A percentile compares a stretch with the other conserved stretches of the same genome.
These are phyloP conservation scores for Orchesellides sinensis DNA, from an alignment of 2,888 invertebrate genomes.

Conservation along the genomic window DNA sequence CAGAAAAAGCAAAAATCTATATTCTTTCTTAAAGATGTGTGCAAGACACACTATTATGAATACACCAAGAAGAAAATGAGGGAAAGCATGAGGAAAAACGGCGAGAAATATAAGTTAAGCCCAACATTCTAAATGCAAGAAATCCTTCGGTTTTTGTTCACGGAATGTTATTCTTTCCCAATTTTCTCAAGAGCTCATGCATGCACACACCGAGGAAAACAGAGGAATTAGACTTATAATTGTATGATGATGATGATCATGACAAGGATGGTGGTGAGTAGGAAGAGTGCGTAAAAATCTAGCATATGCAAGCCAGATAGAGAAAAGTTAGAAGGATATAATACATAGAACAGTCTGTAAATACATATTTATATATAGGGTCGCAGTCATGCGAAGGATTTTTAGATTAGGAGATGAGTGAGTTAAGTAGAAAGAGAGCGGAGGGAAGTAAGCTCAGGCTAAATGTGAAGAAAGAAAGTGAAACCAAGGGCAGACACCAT, in stretches of 20 bases:
- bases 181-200: constrained; percentile 62
- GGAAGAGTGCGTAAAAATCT: not conserved
- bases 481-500: constrained; percentile 52
- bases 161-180: constrained; percentile 57
- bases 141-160: constrained; percentile 44
- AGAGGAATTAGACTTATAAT: constrained; percentile 49
- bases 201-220: constrained; percentile 38
- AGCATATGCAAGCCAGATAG: no score
- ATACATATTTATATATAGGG: not conserved
- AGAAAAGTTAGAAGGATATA: no score
- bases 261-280: constrained; percentile 20
- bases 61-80: constrained; percentile 31
- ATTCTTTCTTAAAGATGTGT: not conserved
- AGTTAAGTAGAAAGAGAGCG: constrained; percentile 25
- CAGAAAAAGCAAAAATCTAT: constrained; percentile 13
- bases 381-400: constrained; percentile 54
- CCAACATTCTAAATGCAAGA: constrained; percentile 37
- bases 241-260: constrained; percentile 44
- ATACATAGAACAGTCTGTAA: no score
- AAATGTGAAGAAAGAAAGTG: constrained; percentile 38
- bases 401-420: constrained; percentile 54
- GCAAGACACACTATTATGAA: not conserved
- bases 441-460: constrained; percentile 11
- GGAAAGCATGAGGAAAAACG: constrained; percentile 54
- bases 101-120: constrained; percentile 58